Evolutionary conservation across 1,140 invertebrate species (phyloP), one percentile per base, ranked within the genome.

Genomic region (Psix sp.): DNA sequence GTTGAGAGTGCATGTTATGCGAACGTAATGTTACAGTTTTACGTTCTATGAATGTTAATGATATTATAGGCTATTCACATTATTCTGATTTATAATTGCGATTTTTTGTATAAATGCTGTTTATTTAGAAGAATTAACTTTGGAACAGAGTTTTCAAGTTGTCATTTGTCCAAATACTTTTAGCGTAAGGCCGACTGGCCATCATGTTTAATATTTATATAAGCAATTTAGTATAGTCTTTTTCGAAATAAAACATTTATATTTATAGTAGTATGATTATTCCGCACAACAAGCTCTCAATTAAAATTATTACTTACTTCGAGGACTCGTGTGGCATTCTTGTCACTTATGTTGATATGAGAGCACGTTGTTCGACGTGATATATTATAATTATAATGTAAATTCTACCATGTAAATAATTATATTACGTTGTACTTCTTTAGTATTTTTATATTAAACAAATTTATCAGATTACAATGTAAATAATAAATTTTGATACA

Each of bases 1-100:
- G n/a, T 3, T 29, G 26, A 29, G 26, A 29, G 13, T 43, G 46
- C 18, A 54, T 63, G 60, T 52, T 60, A 35, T 46, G 54, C 65
- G 35, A 70, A 70, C 48, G 56, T 60, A 60, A 46, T 46, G 46
- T 29, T 70, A 60, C 40, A n/a, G 54, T 70, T 70, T 68, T 54
- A n/a, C 16, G 14, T 35, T 20, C 29, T 49, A 24, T 65, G 14
- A 6, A 33, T 33, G 29, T 39, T 39, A 2, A 35, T 35, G 2
- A 13, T 2, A 35, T 39, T 54, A 35, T 13, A 13, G 5, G n/a
- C n/a, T n/a, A n/a, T n/a, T n/a, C n/a, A n/a, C n/a, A n/a, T n/a
- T n/a, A n/a, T n/a, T n/a, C n/a, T n/a, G n/a, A n/a, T n/a, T n/a
- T n/a, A n/a, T n/a, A n/a, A n/a, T n/a, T n/a, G n/a, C 52, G 13